These are phyloP conservation scores for Stenchaetothrips biformis DNA, from an alignment of 2,888 invertebrate genomes.

Conservation along the genomic window DNA sequence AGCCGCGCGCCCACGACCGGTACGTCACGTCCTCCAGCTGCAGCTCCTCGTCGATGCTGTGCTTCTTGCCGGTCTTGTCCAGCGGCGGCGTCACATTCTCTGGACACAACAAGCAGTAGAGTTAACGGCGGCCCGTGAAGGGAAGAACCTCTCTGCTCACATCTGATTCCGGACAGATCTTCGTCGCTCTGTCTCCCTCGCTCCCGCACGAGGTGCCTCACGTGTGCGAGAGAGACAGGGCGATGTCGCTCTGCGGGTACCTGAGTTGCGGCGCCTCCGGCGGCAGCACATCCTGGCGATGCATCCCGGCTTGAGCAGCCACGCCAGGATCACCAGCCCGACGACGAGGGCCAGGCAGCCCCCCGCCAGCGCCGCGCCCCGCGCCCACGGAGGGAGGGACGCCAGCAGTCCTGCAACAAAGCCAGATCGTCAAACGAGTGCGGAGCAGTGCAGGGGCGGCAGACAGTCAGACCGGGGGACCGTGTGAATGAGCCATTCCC, in stretches of 20 bases:
- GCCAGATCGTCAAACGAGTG: too few relatives aligned
- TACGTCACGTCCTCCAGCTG: conserved; percentile 19
- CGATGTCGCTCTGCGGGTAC: not conserved
- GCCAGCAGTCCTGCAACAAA: not conserved
- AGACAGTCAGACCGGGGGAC: too few relatives aligned
- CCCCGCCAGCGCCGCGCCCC: not conserved
- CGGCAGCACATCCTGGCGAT: not conserved
- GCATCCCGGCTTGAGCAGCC: not conserved
- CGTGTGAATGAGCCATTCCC: too few relatives aligned
- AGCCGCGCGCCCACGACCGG: conserved; percentile 9
- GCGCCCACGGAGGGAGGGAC: not conserved
- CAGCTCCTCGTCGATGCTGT: conserved; percentile 20
- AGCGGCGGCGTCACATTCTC: conserved; percentile 8
- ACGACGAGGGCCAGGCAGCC: not conserved
- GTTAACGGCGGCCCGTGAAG: too few relatives aligned
- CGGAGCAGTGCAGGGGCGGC: too few relatives aligned
- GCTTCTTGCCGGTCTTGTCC: not conserved
- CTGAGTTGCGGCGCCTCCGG: not conserved
- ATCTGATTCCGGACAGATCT: too few relatives aligned
- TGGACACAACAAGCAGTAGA: not conserved
- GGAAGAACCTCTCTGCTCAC: too few relatives aligned
- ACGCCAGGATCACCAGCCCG: not conserved
- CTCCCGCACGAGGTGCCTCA: too few relatives aligned
- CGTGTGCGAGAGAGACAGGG: too few relatives aligned
- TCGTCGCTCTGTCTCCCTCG: too few relatives aligned